phyloP scores from a whole-genome alignment of 2,888 invertebrate genomes.

The Ceriagrion tenellum region DNA sequence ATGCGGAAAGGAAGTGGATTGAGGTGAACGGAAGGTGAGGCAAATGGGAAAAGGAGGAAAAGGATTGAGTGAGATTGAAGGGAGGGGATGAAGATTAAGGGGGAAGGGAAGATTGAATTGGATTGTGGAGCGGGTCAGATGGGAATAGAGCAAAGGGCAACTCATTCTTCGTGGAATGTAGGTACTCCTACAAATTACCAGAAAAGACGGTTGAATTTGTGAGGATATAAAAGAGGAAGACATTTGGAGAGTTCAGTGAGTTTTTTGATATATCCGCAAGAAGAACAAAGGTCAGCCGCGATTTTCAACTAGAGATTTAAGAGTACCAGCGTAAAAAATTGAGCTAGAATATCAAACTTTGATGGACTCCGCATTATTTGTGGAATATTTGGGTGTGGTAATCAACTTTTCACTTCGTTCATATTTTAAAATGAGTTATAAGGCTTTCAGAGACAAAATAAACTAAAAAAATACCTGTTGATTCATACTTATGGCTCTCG shows the following conservation, averaged over 20 bases:
- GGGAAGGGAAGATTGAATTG: neutral
- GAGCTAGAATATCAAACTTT: no score
- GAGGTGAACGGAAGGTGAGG: neutral
- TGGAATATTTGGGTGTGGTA: no score
- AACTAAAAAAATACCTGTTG: no score
- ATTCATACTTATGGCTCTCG: no score
- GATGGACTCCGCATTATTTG: no score
- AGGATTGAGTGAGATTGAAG: neutral
- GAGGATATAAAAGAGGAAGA: neutral
- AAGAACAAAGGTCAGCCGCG: neutral
- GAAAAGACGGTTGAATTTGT: no score
- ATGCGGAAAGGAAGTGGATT: neutral
- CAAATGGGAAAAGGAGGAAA: neutral
- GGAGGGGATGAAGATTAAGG: neutral
- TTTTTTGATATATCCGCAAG: neutral
- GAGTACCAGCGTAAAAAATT: no score
- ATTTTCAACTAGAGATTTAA: no score
- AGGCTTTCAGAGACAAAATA: no score
- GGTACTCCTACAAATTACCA: neutral
- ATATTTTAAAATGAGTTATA: no score
- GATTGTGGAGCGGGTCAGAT: neutral
- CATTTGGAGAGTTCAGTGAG: neutral
- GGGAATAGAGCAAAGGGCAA: neutral
- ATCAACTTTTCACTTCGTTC: no score
- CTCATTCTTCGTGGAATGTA: neutral